Evolutionary conservation across 2,113 vertebrate species (phyloP).

Genomic region (Anoura caudifer): DNA sequence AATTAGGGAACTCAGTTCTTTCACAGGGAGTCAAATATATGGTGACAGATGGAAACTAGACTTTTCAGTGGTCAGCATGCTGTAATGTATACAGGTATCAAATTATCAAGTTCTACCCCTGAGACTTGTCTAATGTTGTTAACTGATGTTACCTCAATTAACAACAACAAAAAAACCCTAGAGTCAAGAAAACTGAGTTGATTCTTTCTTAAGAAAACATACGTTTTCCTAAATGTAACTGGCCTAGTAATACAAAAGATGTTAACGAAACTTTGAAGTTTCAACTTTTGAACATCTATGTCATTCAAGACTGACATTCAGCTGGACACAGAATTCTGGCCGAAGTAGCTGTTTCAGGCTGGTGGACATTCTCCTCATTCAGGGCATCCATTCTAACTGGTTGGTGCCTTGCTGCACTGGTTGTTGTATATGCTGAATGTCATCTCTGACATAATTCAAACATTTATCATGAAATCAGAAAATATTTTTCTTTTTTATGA

Average conservation of each 20-base stretch:
- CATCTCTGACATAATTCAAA: slow-evolving; percentile 4
- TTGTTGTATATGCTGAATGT: background rate
- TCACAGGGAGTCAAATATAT: background rate
- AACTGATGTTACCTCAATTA: background rate
- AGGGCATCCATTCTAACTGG: background rate
- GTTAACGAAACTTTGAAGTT: slow-evolving; percentile 16
- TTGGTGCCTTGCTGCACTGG: background rate
- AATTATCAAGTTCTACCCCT: background rate
- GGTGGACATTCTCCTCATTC: background rate
- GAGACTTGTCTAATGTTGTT: background rate
- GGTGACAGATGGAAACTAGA: background rate
- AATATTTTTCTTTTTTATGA: background rate
- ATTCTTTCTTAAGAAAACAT: slow-evolving; percentile 17
- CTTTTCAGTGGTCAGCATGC: background rate
- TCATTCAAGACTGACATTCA: background rate
- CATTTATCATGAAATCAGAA: background rate
- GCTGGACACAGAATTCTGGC: background rate
- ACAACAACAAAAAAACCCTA: background rate
- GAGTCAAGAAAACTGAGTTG: background rate
- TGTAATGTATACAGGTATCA: background rate
- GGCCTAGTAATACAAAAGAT: background rate
- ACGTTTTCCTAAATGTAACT: background rate
- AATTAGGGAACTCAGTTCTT: background rate
- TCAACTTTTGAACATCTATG: background rate
- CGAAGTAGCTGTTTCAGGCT: background rate